Evolutionary conservation across 2,888 invertebrate genomes (phyloP), one percentile per base, ranked within the genome.

Genomic region (Clanis bilineata): DNA sequence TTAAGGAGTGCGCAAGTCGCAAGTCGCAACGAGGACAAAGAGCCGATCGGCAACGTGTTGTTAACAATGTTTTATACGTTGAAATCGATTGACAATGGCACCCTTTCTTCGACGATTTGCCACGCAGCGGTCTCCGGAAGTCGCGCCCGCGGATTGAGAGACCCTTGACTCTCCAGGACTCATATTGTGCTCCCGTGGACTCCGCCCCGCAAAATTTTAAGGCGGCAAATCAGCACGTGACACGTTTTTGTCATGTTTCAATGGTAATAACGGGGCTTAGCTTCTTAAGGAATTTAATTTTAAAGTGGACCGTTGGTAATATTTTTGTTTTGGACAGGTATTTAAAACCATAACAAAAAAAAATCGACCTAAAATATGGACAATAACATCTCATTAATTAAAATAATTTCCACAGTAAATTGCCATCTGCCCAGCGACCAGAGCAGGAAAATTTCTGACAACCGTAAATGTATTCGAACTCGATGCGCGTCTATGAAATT

Each of bases 51-150:
- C 90, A 82, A 89, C 90, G 87, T 79, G 80, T 85, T 86, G 83
- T 83, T 85, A 87, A 86, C 84, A 80, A 74, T 85, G 82, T 88
- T 89, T 90, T 91, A 83, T 90, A 79, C 88, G 83, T 82, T 82
- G 82, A 79, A 90, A 92, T 90, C 92, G 92, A 90, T 90, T 90
- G 82, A 92, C 92, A 92, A 92, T 84, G 79, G 84, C 76, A 88
- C 90, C 90, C 92, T 92, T 92, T 92, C 91, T 92, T 91, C 82
- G 70, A 72, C 92, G 90, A 92, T 92, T 92, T 90, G 81, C 67
- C 60, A 76, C 89, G 69, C 92, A 91, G 92, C 90, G 75, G 88
- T 88, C 81, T 72, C 85, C 92, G 92, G 92, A 92, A 86, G 89
- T 85, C 62, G 74, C 73, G 67, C 79, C 83, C 79, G 81, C 82